Conservation (phyloP, 2,113 vertebrate genomes). For the Spheniscus mendiculus region DNA sequence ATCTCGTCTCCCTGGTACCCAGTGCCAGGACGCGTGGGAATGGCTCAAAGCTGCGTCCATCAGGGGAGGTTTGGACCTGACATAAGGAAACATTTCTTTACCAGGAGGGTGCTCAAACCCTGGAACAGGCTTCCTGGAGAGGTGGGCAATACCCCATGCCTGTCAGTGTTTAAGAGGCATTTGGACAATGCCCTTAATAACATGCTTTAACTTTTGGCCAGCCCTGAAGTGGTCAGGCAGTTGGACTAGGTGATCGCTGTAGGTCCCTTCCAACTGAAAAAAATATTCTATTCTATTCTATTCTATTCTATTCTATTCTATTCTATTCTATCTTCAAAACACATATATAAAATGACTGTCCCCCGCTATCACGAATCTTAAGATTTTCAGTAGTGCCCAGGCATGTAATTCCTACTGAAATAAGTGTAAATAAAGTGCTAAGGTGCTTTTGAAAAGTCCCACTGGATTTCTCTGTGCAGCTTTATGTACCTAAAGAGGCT, state of each 20-base stretch:
- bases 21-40: rapidly evolving
- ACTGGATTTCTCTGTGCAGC: neutral
- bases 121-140: neutral
- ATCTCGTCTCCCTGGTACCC: neutral
- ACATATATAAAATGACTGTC: neutral
- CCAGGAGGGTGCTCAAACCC: neutral
- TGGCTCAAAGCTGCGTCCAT: rapidly evolving
- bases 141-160: neutral
- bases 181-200: neutral
- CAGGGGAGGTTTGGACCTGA: neutral
- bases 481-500: neutral
- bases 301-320: no score
- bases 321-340: neutral
- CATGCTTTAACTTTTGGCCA: neutral
- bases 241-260: neutral
- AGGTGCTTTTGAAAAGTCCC: neutral
- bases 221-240: neutral
- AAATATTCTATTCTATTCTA: no score
- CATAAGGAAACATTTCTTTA: neutral
- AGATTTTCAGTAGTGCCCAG: neutral
- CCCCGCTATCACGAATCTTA: neutral
- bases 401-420: neutral
- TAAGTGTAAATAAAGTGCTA: neutral
- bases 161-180: neutral
- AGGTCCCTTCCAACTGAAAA: neutral